phyloP scores from a whole-genome alignment of 2,797 vertebrate genomes.

The Diplodus puntazzo region DNA sequence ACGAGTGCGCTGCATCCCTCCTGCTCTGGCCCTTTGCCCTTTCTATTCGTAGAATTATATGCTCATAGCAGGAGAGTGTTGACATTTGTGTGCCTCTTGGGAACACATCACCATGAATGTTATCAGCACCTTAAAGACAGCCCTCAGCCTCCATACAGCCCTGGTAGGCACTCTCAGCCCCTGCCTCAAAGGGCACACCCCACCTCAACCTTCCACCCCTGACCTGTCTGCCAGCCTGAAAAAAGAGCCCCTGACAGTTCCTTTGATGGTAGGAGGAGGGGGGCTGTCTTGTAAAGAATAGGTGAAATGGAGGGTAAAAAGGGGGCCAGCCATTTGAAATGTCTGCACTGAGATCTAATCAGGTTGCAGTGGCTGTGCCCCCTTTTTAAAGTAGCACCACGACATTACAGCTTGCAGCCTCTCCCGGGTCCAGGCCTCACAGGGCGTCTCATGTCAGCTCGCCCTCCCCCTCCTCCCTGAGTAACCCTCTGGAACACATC shows the following conservation, averaged over 20 bases:
- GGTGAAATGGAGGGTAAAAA: constrained; percentile 81
- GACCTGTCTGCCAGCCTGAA: constrained; percentile 76
- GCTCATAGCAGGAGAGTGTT: constrained; percentile 79
- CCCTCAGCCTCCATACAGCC: constrained; percentile 68
- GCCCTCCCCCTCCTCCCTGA: constrained; percentile 44
- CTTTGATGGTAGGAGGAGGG: constrained; percentile 76
- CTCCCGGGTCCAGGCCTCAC: constrained; percentile 81
- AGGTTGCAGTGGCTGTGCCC: constrained; percentile 79
- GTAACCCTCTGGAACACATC: constrained; percentile 88
- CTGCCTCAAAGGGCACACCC: constrained; percentile 68
- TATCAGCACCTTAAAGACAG: constrained; percentile 86
- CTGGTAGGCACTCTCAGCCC: constrained; percentile 60
- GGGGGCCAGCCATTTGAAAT: constrained; percentile 84
- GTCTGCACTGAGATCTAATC: constrained; percentile 87
- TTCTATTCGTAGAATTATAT: constrained; percentile 83
- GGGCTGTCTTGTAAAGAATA: constrained; percentile 65
- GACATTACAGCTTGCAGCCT: constrained; percentile 84
- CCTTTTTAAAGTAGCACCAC: constrained; percentile 79
- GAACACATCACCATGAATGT: constrained; percentile 87
- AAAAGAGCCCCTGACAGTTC: constrained; percentile 85
- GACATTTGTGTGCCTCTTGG: constrained; percentile 88
- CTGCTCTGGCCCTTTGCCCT: constrained; percentile 74
- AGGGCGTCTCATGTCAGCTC: constrained; percentile 86
- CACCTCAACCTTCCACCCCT: constrained; percentile 78
- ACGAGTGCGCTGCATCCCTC: constrained; percentile 46